These are phyloP conservation scores for Pelusios castaneus DNA, from an alignment of 2,113 vertebrate genomes.

Conservation along the genomic window DNA sequence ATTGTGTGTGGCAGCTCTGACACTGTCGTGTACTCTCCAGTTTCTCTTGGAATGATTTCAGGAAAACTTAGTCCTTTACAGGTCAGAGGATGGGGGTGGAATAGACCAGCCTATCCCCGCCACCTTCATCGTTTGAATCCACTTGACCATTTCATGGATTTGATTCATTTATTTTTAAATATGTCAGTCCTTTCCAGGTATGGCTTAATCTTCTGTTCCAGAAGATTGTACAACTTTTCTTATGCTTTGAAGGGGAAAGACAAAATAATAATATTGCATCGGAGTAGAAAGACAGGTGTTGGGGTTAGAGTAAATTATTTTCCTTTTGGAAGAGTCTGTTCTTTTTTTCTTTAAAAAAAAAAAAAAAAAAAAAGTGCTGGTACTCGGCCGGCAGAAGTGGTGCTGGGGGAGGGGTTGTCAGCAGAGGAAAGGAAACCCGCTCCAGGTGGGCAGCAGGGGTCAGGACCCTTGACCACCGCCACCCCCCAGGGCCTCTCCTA, in stretches of 20 bases:
- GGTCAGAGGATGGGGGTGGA: not conserved
- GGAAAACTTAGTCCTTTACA: not conserved
- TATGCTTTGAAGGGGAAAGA: slow-evolving; percentile 63
- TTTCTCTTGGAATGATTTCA: not conserved
- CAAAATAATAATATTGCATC: slow-evolving; percentile 62
- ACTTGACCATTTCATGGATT: slow-evolving; percentile 35
- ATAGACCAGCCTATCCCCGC: not conserved
- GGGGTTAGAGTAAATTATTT: slow-evolving; percentile 46
- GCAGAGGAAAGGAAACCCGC: too few relatives aligned
- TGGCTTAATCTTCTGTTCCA: slow-evolving; percentile 31
- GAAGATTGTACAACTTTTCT: slow-evolving; percentile 38
- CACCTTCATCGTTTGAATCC: not conserved
- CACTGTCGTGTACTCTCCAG: not conserved
- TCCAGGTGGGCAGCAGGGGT: too few relatives aligned
- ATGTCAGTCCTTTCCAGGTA: not conserved
- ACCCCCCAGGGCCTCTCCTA: too few relatives aligned
- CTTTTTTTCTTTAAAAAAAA: too few relatives aligned
- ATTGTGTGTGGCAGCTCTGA: not conserved
- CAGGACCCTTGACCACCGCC: too few relatives aligned
- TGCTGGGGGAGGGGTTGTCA: too few relatives aligned
- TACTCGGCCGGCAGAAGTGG: too few relatives aligned
- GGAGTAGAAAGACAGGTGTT: slow-evolving; percentile 33
- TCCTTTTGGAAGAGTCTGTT: slow-evolving; percentile 66
- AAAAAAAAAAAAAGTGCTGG: too few relatives aligned
- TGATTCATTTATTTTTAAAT: slow-evolving; percentile 17